Evolutionary conservation across 2,797 vertebrate species (phyloP), one percentile per base, ranked within the genome.

Genomic region (Dipus sagitta): DNA sequence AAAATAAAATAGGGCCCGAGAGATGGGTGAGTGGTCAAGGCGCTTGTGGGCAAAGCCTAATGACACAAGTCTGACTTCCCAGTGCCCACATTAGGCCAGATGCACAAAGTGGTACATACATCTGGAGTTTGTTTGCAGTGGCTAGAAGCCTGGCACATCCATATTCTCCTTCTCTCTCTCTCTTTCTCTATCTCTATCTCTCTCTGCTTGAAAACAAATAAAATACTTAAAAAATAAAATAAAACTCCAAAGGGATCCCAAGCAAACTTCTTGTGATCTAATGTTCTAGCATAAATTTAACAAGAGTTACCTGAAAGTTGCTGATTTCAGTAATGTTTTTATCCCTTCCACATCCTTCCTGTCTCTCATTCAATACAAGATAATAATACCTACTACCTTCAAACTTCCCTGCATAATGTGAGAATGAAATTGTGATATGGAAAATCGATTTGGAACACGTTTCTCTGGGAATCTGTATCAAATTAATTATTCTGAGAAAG

Each of bases 401-500:
- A 18, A 21, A 88, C 34, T 81, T 86, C 62, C 83, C 74, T 76
- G 91, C 92, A 91, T 72, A 93, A 92, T 87, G 74, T 76, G 90
- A 92, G 90, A 67, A 93, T 91, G 65, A 94, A 94, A 96, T 30
- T 62, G 88, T 67, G 74, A 93, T 84, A 92, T 82, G 74, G 93
- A 92, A 96, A 96, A 95, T 95, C 88, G 71, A 94, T 96, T 79
- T 65, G 26, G 28, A 94, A 70, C 70, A 89, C 89, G 70, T 77
- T 87, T 96, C 92, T 85, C 80, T 91, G 95, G 93, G 96, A 96
- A 92, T 90, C 86, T 92, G 86, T 95, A 93, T 91, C 88, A 92
- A 93, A 93, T 94, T 95, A 97, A 97, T 96, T 93, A 97, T 92
- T 95, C 60, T 76, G 70, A 95, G 95, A 80, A 81, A 88, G 74